Conservation (phyloP, 2,888 invertebrate genomes). For the Tenodera sinensis region DNA sequence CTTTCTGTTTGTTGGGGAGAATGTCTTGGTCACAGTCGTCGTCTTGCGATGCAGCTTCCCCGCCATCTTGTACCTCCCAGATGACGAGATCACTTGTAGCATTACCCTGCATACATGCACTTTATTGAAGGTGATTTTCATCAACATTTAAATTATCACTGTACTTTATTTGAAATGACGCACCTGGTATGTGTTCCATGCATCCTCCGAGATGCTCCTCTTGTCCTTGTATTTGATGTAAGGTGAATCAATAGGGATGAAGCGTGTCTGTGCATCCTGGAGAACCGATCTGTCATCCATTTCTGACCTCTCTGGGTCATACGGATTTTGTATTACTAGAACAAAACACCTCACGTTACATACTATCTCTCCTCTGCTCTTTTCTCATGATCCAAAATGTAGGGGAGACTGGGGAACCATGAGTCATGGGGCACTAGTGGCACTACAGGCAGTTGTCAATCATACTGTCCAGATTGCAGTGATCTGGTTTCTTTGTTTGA, state of each 20-base stretch:
- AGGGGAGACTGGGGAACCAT: too few species aligned
- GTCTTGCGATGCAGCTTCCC: background rate
- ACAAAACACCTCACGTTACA: background rate
- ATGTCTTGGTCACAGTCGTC: background rate
- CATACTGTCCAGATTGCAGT: too few species aligned
- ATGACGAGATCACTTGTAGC: slow-evolving; percentile 1
- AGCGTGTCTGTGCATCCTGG: slow-evolving; percentile 3
- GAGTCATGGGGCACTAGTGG: too few species aligned
- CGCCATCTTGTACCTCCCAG: background rate
- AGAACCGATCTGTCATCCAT: background rate
- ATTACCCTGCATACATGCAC: background rate
- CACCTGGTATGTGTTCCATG: background rate
- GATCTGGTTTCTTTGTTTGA: too few species aligned
- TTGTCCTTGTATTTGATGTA: background rate
- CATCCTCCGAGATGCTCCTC: background rate
- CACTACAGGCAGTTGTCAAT: too few species aligned
- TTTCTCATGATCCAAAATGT: too few species aligned
- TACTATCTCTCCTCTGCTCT: too few species aligned
- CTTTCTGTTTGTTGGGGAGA: background rate
- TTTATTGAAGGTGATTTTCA: background rate
- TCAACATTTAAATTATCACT: background rate
- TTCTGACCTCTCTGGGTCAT: background rate
- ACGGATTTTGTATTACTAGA: background rate
- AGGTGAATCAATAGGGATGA: background rate
- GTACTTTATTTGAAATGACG: background rate